These are phyloP conservation scores for Drosophila atroscutellata DNA, from an alignment of 2,888 invertebrate species.

Conservation along the genomic window DNA sequence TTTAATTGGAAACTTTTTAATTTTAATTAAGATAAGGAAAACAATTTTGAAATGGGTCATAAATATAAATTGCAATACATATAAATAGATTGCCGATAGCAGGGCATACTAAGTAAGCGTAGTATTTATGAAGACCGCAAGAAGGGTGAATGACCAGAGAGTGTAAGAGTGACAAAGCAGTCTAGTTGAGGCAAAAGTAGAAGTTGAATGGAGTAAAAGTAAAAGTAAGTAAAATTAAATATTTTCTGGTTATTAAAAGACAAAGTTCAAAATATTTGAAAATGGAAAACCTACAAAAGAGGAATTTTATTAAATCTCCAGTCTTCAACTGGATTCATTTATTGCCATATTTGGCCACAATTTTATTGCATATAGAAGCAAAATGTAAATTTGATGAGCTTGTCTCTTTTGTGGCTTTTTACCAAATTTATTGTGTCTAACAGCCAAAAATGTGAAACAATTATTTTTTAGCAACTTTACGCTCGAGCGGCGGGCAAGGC, in stretches of 20 bases:
- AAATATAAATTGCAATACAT: background rate
- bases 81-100: background rate
- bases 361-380: background rate
- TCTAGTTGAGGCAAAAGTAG: background rate
- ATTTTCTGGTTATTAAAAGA: background rate
- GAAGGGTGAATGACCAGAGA: background rate
- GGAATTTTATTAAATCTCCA: background rate
- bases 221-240: background rate
- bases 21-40: background rate
- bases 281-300: background rate
- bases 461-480: constrained; percentile 18
- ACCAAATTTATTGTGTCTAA: background rate
- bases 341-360: constrained; percentile 6
- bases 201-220: background rate
- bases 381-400: constrained; percentile 33
- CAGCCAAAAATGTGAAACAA: constrained; percentile 30
- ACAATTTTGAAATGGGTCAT: background rate
- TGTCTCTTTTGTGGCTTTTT: constrained; percentile 10
- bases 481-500: background rate
- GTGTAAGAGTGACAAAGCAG: background rate
- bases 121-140: background rate
- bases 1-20: constrained; percentile 1
- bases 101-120: background rate
- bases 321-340: background rate
- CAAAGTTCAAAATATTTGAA: background rate